Evolutionary conservation across 2,888 invertebrate species (phyloP), one percentile per base, ranked within the genome.

Genomic region (Leptinotarsa peninsularis): DNA sequence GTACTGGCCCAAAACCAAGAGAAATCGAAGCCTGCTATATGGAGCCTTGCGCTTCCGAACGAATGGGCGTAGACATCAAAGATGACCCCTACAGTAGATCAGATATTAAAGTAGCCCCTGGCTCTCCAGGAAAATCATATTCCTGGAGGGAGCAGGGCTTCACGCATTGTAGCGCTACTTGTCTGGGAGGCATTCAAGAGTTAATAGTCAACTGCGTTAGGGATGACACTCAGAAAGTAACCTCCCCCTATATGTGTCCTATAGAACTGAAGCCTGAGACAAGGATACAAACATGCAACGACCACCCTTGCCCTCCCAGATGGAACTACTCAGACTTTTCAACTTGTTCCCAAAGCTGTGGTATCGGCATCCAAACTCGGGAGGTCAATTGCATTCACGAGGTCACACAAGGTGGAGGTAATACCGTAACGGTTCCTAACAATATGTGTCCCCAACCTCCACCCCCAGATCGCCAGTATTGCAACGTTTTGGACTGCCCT

Each of bases 251-350:
- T 85, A 91, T 96, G 86, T 98, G 98, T 84, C 93, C 95, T 50
- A 93, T 94, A 0, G 93, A 95, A 82, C 93, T 95, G 0, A 95
- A 96, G 85, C 98, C 98, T 0, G 96, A 97, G 87, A 95, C 95
- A 68, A 90, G 96, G 77, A 95, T 96, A 50, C 82, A 82, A 54
- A 80, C 83, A 1, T 83, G 83, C 69, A 99, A 99, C 86, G 98
- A 98, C 84, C 94, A 96, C 78, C 96, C 98, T 0, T 99, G 99
- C 86, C 98, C 98, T 2, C 98, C 98, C 5, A 76, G 96, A 82
- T 97, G 97, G 97, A 96, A 96, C 86, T 94, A 94, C 82, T 95
- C 96, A 0, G 96, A 96, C 72, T 97, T 96, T 86, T 94, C 95
- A 0, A 92, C 93, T 23, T 99, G 98, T 89, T 95, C 96, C 23